These are phyloP conservation scores for Psammodynastes pulverulentus DNA, from an alignment of 2,113 vertebrate species.

Conservation along the genomic window DNA sequence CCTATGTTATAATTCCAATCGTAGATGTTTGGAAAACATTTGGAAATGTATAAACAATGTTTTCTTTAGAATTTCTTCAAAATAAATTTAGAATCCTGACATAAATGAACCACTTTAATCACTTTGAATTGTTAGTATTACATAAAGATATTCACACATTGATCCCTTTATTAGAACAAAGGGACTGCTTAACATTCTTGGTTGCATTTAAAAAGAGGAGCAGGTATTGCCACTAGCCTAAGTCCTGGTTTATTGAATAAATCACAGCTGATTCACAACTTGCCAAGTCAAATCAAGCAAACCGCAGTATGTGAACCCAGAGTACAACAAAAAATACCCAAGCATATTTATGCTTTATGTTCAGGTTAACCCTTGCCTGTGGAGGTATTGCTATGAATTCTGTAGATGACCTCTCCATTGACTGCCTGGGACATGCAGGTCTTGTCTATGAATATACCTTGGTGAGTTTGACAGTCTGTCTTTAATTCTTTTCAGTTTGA, in stretches of 20 bases:
- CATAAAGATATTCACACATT: background rate
- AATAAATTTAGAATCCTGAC: background rate
- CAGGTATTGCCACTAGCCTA: background rate
- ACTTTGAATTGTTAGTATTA: background rate
- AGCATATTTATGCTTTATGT: background rate
- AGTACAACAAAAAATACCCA: background rate
- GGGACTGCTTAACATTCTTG: background rate
- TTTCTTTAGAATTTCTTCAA: background rate
- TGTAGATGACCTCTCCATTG: conserved; percentile 85
- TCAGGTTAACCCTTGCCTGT: conserved; percentile 87
- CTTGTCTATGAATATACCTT: conserved; percentile 92
- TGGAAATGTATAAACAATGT: background rate
- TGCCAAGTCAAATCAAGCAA: background rate
- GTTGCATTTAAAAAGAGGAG: background rate
- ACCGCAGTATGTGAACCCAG: background rate
- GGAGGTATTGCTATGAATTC: conserved; percentile 93
- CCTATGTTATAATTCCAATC: background rate
- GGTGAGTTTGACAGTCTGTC: conserved; percentile 75
- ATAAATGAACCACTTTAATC: background rate
- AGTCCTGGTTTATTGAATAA: background rate
- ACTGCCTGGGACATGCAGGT: conserved; percentile 89
- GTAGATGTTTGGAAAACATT: background rate
- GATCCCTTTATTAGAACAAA: background rate
- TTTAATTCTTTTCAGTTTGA: background rate
- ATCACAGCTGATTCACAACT: background rate